phyloP scores from a whole-genome alignment of 2,797 vertebrate species.

The Pseudomugil gertrudae region DNA sequence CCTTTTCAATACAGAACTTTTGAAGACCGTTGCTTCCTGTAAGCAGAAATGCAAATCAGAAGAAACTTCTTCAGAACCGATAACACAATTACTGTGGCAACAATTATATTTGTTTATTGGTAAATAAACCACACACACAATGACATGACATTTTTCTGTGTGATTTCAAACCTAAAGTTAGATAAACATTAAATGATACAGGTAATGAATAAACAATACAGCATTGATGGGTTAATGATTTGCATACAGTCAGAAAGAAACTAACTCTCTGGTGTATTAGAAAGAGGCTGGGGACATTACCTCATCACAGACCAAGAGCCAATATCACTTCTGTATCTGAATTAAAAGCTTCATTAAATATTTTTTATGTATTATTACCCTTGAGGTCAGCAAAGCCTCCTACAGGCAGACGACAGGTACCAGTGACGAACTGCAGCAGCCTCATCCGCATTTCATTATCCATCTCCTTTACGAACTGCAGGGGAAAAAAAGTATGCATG shows the following conservation, averaged over 20 bases:
- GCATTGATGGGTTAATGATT: background rate
- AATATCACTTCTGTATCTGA: background rate
- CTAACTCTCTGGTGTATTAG: background rate
- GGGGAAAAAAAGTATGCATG: constrained; percentile 2
- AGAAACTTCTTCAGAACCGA: background rate
- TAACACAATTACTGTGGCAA: too few relatives aligned
- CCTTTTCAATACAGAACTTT: constrained; percentile 99
- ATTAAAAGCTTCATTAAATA: background rate
- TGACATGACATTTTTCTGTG: background rate
- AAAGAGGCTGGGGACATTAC: background rate
- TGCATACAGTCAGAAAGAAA: background rate
- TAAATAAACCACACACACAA: too few relatives aligned
- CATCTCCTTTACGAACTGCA: constrained; percentile 96
- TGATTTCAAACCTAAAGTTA: background rate
- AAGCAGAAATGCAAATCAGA: constrained; percentile 7
- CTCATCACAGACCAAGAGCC: background rate
- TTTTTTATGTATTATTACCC: constrained; percentile 81
- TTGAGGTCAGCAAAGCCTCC: constrained; percentile 97
- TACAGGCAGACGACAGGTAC: constrained; percentile 94
- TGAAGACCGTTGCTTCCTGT: constrained; percentile 97
- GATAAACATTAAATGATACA: background rate
- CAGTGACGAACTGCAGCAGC: constrained; percentile 97
- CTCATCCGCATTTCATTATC: constrained; percentile 98
- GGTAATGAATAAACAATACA: background rate
- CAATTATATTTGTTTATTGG: background rate